Conservation (phyloP, 2,797 vertebrate genomes). For the Zalophus californianus region DNA sequence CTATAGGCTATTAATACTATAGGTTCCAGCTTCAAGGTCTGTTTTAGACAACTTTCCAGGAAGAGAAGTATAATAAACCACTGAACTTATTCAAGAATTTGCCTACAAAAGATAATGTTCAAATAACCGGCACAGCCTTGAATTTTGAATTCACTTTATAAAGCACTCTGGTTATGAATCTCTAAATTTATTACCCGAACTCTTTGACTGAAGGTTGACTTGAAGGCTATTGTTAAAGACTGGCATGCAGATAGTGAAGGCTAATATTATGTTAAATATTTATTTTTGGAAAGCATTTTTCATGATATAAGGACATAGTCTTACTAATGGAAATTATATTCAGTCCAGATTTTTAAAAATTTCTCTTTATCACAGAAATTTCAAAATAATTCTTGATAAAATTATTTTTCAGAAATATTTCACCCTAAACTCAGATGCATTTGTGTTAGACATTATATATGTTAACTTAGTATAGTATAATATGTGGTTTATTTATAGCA, state of each 20-base stretch:
- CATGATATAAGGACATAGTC: not conserved
- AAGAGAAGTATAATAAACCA: conserved; percentile 12
- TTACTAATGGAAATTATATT: not conserved
- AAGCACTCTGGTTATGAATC: not conserved
- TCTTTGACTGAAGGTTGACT: not conserved
- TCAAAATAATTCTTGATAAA: not conserved
- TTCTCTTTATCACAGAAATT: not conserved
- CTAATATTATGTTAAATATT: not conserved
- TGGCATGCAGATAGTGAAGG: not conserved
- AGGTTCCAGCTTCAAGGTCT: not conserved
- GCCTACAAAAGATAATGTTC: conserved; percentile 60
- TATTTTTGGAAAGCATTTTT: conserved; percentile 19
- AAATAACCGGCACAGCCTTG: not conserved
- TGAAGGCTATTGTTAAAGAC: not conserved
- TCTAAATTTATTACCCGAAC: conserved; percentile 35
- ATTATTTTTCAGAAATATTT: conserved; percentile 8
- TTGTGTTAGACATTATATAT: not conserved
- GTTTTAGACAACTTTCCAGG: conserved; percentile 50
- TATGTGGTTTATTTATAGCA: not conserved
- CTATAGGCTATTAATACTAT: conserved; percentile 17
- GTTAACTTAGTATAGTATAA: not conserved
- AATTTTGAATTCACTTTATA: conserved; percentile 50
- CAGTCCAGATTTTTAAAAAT: not conserved
- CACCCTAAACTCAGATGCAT: not conserved
- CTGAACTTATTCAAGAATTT: conserved; percentile 27